Conservation (phyloP, 2,113 vertebrate species). For the Macquaria ambigua region DNA sequence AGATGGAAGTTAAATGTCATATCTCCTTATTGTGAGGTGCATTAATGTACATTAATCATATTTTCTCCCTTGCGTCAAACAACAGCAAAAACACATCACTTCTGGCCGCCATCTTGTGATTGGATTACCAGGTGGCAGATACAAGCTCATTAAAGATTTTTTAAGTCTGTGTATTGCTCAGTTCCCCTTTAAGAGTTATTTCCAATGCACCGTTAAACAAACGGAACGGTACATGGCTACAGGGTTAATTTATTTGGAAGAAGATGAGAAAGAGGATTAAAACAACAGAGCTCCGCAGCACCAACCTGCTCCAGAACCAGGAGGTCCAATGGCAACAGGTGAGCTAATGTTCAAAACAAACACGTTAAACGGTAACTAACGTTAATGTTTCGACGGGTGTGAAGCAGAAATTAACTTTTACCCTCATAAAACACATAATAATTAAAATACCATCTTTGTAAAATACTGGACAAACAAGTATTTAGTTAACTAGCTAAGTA, state of each 20-base stretch:
- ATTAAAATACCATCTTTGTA: background rate
- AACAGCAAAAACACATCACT: too few species aligned
- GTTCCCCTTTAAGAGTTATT: background rate
- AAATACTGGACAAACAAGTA: background rate
- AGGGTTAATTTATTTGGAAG: background rate
- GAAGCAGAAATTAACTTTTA: background rate
- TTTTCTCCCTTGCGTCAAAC: too few species aligned
- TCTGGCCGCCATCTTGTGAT: background rate
- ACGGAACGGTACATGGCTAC: background rate
- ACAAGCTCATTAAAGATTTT: too few species aligned
- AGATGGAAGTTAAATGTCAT: background rate
- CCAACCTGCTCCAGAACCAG: background rate
- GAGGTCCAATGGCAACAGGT: background rate
- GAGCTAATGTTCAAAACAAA: background rate
- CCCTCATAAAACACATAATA: background rate
- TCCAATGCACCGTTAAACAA: too few species aligned
- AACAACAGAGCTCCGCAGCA: background rate
- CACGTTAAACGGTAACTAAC: background rate
- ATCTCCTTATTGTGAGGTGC: background rate
- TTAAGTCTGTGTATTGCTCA: background rate
- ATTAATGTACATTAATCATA: background rate
- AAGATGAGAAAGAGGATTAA: background rate
- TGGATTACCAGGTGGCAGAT: background rate
- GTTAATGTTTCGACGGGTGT: background rate
- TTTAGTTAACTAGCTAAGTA: background rate